A percentile compares a stretch with the other conserved stretches of the same genome.
These are phyloP conservation scores for Bolborhynchus lineola DNA, from an alignment of 2,113 vertebrate genomes.

Conservation along the genomic window DNA sequence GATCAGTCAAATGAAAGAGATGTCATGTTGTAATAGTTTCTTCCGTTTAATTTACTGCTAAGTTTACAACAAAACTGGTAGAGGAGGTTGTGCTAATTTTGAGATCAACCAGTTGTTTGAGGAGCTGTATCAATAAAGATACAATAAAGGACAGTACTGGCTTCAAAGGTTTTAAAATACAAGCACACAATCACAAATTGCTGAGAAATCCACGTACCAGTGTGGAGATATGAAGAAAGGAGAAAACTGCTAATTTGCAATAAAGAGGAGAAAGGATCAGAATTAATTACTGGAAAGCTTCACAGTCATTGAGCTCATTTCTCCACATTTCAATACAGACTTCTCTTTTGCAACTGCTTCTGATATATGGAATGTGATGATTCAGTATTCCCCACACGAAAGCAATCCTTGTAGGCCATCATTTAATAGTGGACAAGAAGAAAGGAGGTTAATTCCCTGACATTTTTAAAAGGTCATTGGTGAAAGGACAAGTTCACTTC, in stretches of 20 bases:
- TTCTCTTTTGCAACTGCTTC: constrained; percentile 33
- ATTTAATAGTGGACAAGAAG: constrained; percentile 7
- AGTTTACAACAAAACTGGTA: neutral
- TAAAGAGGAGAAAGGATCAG: neutral
- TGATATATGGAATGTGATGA: constrained; percentile 53
- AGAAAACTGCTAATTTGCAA: neutral
- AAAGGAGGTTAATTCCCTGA: constrained; percentile 43
- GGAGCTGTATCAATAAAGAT: neutral
- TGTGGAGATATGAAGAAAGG: rapidly evolving
- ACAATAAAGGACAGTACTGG: neutral
- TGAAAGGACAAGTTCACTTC: constrained; percentile 51
- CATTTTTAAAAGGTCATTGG: constrained; percentile 52
- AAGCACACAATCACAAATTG: neutral
- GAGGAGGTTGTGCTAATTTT: neutral
- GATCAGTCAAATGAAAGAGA: neutral
- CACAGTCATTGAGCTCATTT: neutral
- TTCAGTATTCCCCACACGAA: constrained; percentile 22
- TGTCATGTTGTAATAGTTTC: neutral
- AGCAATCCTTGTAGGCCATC: neutral
- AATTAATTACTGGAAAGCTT: neutral
- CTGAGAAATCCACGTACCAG: neutral
- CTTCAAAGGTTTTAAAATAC: neutral
- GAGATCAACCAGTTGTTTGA: neutral
- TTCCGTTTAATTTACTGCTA: constrained; percentile 14
- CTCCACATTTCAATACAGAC: neutral